Evolutionary conservation across 2,113 vertebrate genomes (phyloP).

Genomic region (Bubo scandiacus): DNA sequence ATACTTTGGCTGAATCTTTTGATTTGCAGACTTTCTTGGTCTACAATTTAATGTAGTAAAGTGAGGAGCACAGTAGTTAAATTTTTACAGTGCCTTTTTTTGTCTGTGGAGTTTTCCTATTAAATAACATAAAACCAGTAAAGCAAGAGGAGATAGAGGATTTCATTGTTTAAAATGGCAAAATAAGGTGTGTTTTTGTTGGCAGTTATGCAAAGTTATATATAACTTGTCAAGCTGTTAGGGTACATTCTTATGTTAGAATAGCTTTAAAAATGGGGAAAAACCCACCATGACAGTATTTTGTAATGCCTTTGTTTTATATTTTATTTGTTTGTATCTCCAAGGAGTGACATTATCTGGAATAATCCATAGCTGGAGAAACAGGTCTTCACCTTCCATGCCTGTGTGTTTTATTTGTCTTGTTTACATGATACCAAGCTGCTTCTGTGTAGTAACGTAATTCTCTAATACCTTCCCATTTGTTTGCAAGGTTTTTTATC

Average conservation of each 20-base stretch:
- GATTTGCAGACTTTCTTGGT: background rate
- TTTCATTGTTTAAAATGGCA: background rate
- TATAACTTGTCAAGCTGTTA: background rate
- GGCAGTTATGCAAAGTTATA: background rate
- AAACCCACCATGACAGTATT: rapidly evolving
- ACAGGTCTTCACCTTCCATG: background rate
- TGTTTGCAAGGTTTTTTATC: background rate
- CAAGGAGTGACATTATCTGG: background rate
- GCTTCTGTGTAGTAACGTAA: background rate
- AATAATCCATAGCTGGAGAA: background rate
- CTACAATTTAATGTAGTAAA: background rate
- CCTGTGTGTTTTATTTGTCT: background rate
- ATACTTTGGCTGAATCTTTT: background rate
- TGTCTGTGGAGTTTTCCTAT: background rate
- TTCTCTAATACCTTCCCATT: background rate
- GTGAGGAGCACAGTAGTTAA: background rate
- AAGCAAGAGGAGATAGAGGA: background rate
- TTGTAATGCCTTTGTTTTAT: background rate
- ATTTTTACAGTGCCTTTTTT: background rate
- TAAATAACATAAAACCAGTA: background rate
- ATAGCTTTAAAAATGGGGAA: background rate
- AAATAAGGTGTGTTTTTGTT: background rate
- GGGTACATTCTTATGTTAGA: background rate
- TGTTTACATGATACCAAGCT: background rate
- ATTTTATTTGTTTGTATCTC: background rate